These are phyloP conservation scores for Ispidina lecontei DNA, from an alignment of 2,797 vertebrate genomes.

Conservation along the genomic window DNA sequence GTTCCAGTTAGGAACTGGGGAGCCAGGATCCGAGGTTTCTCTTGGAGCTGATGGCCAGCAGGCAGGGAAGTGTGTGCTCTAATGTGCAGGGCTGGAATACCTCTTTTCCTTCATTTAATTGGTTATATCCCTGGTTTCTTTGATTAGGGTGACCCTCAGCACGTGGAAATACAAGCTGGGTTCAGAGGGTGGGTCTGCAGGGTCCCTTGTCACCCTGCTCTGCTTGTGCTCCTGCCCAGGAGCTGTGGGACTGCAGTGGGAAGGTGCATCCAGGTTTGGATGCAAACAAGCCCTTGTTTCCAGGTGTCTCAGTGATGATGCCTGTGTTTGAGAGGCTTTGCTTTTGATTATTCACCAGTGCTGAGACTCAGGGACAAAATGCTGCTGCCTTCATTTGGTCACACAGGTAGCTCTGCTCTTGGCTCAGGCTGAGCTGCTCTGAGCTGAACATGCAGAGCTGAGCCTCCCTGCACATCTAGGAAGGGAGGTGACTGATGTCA, in stretches of 20 bases:
- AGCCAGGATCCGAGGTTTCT: background rate
- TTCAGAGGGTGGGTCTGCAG: background rate
- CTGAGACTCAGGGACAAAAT: background rate
- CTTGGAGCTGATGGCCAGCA: fast-evolving
- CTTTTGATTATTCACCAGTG: background rate
- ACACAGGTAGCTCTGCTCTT: background rate
- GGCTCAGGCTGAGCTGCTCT: background rate
- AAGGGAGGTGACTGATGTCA: background rate
- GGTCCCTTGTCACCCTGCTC: background rate
- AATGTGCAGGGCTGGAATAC: background rate
- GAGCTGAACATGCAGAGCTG: background rate
- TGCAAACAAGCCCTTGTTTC: background rate
- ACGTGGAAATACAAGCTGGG: fast-evolving
- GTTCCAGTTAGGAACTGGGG: background rate
- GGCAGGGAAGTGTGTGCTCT: background rate
- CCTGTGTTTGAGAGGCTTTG: background rate
- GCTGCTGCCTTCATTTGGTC: background rate
- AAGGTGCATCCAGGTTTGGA: fast-evolving
- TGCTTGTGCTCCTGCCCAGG: background rate
- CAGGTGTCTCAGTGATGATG: background rate
- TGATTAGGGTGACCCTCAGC: background rate
- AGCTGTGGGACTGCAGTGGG: background rate
- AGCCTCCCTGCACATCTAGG: background rate
- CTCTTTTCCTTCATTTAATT: background rate
- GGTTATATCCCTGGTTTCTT: fast-evolving